Evolutionary conservation across 2,888 invertebrate genomes (phyloP).

Genomic region (Nasonia oneida): DNA sequence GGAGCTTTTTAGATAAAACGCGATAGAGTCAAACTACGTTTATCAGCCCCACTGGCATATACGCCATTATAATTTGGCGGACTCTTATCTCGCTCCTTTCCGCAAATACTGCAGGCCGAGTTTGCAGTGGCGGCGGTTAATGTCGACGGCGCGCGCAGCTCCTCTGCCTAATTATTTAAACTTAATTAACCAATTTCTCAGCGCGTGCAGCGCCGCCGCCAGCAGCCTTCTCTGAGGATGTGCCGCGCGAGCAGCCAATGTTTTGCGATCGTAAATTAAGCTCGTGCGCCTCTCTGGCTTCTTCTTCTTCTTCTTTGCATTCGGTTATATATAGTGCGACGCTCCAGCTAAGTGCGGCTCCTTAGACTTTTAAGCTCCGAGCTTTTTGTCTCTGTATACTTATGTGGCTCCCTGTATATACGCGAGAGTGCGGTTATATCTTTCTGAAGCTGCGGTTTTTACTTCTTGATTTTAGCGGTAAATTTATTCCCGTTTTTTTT

Average conservation of each 20-base stretch:
- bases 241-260: constrained; percentile 52
- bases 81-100: not conserved
- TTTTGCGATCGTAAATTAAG: constrained; percentile 68
- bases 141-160: not conserved
- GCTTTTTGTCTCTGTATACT: not conserved
- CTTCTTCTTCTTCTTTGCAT: constrained; percentile 20
- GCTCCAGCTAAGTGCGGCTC: not conserved
- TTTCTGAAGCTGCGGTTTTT: constrained; percentile 19
- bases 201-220: not conserved
- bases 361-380: constrained; percentile 10
- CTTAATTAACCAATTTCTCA: constrained; percentile 68
- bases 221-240: not conserved
- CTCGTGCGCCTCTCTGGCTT: constrained; percentile 22
- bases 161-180: constrained; percentile 66
- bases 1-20: not conserved
- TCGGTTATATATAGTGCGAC: not conserved
- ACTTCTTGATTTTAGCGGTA: constrained; percentile 27
- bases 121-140: not conserved
- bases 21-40: not conserved
- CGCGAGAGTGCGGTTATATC: not conserved
- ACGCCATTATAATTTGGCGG: constrained; percentile 40
- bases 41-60: not conserved
- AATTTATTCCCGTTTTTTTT: not conserved
- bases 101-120: constrained; percentile 12
- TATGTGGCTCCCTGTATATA: not conserved